phyloP scores from a whole-genome alignment of 1,140 invertebrate species.

The Lepidurus packardi region DNA sequence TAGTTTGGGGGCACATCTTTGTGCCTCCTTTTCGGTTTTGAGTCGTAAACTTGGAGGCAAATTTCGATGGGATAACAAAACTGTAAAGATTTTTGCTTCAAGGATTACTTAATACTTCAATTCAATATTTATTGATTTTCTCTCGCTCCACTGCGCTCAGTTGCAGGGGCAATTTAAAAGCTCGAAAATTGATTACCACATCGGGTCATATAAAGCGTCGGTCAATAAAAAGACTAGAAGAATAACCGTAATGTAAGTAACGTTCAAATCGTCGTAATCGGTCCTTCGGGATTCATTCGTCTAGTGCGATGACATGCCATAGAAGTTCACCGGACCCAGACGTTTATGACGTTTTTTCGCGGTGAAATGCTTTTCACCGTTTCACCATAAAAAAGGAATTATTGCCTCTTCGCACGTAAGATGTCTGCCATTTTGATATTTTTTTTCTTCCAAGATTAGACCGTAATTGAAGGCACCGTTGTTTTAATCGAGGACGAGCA shows the following conservation, averaged over 20 bases:
- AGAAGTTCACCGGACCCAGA: not conserved
- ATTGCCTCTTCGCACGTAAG: not conserved
- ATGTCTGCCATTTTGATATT: not conserved
- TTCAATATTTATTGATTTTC: slow-evolving; percentile 1
- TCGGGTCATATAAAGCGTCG: not conserved
- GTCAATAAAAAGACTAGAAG: not conserved
- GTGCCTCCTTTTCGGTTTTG: no score
- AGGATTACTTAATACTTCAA: not conserved
- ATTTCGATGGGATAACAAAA: no score
- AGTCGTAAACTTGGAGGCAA: no score
- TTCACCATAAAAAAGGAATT: slow-evolving; percentile 3
- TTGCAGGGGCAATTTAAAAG: not conserved
- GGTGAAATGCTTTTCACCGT: slow-evolving; percentile 9
- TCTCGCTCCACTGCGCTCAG: not conserved
- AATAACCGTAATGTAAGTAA: not conserved
- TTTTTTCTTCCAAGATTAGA: not conserved
- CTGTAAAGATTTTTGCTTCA: not conserved
- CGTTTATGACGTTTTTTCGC: not conserved
- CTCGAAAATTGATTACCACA: not conserved
- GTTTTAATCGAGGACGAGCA: not conserved
- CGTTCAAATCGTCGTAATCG: not conserved
- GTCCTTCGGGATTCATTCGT: not conserved
- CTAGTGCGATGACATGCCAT: not conserved
- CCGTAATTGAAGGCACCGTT: not conserved
- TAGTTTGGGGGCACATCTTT: no score